Base-by-base conservation (phyloP, 1,140 invertebrate species). In the Dreissena polymorpha region DNA sequence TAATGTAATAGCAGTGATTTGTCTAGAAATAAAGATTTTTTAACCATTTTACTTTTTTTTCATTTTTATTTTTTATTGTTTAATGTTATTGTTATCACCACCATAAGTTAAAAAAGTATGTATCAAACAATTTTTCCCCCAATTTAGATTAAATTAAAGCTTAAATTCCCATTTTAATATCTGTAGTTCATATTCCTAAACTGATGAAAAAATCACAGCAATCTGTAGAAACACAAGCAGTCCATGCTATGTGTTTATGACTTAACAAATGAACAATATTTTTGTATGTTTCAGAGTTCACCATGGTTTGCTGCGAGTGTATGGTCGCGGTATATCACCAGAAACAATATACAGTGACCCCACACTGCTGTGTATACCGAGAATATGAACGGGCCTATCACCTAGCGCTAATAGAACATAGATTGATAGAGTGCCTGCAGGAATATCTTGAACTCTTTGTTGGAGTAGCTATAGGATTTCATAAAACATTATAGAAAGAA, bases 241-340 rank as follows among this genome's bases (percentile, higher is more conserved):
- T 12, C 12, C 12, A 55, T 18, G 18, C 12, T 12, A 23, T 60
- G 57, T 60, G 21, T n/a, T 60, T 10, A 60, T n/a, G 57, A 60
- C 21, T n/a, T 60, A n/a, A 60, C 21, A 60, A n/a, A 60, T 60
- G 6, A 60, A 60, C 2, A 12, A 63, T 69, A 68, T 79, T 10
- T 50, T 53, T 72, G 27, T 72, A 10, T 84, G 39, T 85, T 86
- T 21, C 88, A 91, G 90, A 75, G 87, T 90, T 18, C 89, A 91
- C 69, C 88, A 88, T 82, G 89, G 89, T 10, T 79, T 91, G 21
- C 50, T 91, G 3, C 77, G 50, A 27, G 51, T 91, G 6, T 88
- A 64, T 88, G 90, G 89, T 14, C 65, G 21, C 16, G 90, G 90
- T 68, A 69, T 91, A 13, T 87, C 87, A 14, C 86, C 86, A 8